Conservation (phyloP, 2,113 vertebrate genomes). For the Sphyrna mokarran region DNA sequence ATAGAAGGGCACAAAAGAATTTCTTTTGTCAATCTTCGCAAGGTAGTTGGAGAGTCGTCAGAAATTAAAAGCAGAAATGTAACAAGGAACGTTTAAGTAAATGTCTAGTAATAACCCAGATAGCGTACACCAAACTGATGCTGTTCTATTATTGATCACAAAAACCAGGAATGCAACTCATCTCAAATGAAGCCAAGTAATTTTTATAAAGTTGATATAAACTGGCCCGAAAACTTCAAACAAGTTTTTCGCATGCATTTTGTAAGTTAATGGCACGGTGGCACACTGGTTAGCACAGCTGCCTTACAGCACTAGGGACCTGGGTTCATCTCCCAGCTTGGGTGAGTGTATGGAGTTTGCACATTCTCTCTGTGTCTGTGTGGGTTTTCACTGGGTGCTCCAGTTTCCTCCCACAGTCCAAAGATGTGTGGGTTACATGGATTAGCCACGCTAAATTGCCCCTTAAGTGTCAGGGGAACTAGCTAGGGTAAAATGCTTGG, state of each 20-base stretch:
- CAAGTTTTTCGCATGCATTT: neutral
- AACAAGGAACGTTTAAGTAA: conserved; percentile 18
- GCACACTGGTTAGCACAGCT: no score
- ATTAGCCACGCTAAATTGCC: no score
- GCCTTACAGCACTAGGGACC: no score
- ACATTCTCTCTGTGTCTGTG: no score
- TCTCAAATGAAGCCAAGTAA: neutral
- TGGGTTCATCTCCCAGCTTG: no score
- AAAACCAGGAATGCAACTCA: neutral
- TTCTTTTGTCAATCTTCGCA: neutral
- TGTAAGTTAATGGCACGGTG: no score
- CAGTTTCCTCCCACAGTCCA: no score
- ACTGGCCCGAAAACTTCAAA: neutral
- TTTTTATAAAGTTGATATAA: neutral
- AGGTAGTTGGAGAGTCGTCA: neutral
- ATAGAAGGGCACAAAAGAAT: neutral
- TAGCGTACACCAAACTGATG: neutral
- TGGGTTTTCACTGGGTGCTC: no score
- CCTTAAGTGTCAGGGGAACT: no score
- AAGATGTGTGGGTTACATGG: no score
- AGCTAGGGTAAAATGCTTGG: no score
- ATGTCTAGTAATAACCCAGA: neutral
- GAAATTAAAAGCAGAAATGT: conserved; percentile 19
- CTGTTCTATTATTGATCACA: neutral
- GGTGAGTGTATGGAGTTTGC: no score